Conservation (phyloP, 2,888 invertebrate genomes). For the Mimas tiliae region DNA sequence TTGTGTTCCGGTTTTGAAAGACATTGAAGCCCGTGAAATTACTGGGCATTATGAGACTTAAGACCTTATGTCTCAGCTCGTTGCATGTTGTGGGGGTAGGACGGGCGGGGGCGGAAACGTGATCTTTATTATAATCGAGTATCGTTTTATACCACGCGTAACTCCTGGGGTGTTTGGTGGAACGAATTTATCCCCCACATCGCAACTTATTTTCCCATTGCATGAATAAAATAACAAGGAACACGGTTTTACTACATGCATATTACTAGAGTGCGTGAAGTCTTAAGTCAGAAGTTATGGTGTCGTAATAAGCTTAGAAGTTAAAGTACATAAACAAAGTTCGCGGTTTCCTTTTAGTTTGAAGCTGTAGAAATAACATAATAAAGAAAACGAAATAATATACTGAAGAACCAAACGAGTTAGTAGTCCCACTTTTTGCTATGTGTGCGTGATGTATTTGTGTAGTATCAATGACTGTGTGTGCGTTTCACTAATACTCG, state of each 20-base stretch:
- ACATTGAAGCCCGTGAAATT: too few species aligned
- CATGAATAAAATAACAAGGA: conserved; percentile 14
- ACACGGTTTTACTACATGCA: background rate
- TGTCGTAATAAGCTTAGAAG: conserved; percentile 4
- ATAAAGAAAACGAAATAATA: too few species aligned
- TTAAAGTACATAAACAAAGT: background rate
- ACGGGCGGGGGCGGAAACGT: conserved; percentile 42
- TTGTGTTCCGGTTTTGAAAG: too few species aligned
- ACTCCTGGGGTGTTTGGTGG: background rate
- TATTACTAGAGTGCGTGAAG: background rate
- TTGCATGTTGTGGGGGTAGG: too few species aligned
- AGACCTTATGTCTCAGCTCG: too few species aligned
- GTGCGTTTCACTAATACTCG: too few species aligned
- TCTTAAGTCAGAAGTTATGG: background rate
- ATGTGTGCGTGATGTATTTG: too few species aligned
- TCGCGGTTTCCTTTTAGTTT: background rate
- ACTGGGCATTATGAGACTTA: too few species aligned
- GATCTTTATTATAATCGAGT: conserved; percentile 50
- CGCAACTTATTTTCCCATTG: conserved; percentile 4
- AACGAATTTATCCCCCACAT: conserved; percentile 1
- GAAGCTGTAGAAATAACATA: background rate
- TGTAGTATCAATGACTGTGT: too few species aligned
- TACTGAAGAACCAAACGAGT: too few species aligned
- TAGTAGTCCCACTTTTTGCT: too few species aligned
- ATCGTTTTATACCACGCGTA: conserved; percentile 29